Evolutionary conservation across 2,113 vertebrate species (phyloP).

Genomic region (Delphinapterus leucas): DNA sequence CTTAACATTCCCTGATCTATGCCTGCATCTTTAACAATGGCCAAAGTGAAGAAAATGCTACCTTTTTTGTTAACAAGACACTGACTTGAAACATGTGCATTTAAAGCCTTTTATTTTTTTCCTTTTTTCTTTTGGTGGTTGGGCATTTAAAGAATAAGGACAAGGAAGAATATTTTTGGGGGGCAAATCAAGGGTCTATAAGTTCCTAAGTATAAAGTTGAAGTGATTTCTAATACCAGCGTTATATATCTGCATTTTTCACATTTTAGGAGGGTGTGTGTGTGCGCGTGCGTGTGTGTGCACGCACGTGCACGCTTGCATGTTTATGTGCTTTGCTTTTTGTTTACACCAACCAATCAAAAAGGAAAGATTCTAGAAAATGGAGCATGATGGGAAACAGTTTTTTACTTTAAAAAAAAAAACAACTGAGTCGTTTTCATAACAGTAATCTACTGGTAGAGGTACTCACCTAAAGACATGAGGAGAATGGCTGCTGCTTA

Average conservation of each 20-base stretch:
- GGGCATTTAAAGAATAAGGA: constrained; percentile 74
- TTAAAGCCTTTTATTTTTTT: constrained; percentile 52
- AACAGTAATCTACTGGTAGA: constrained; percentile 45
- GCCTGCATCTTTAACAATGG: constrained; percentile 85
- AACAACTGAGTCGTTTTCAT: constrained; percentile 53
- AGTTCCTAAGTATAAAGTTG: constrained; percentile 75
- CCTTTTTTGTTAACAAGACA: constrained; percentile 80
- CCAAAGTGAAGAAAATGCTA: constrained; percentile 83
- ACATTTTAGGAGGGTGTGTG: constrained; percentile 61
- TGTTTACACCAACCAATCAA: constrained; percentile 73
- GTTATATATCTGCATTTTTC: constrained; percentile 77
- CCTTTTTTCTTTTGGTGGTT: constrained; percentile 64
- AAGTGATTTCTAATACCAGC: constrained; percentile 66
- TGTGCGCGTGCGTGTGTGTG: neutral
- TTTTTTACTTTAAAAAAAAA: constrained; percentile 65
- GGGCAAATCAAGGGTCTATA: constrained; percentile 47
- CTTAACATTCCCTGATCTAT: constrained; percentile 83
- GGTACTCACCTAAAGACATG: constrained; percentile 46
- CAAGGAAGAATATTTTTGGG: constrained; percentile 46
- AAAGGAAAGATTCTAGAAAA: constrained; percentile 72
- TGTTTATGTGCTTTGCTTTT: constrained; percentile 67
- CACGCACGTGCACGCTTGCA: constrained; percentile 31
- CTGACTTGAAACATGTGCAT: constrained; percentile 75
- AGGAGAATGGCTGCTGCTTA: constrained; percentile 67
- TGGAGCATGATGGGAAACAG: constrained; percentile 69